A percentile compares a stretch with the other conserved stretches of the same genome.
These are phyloP conservation scores for Neomicropteryx cornuta DNA, from an alignment of 1,140 invertebrate species.

Conservation along the genomic window DNA sequence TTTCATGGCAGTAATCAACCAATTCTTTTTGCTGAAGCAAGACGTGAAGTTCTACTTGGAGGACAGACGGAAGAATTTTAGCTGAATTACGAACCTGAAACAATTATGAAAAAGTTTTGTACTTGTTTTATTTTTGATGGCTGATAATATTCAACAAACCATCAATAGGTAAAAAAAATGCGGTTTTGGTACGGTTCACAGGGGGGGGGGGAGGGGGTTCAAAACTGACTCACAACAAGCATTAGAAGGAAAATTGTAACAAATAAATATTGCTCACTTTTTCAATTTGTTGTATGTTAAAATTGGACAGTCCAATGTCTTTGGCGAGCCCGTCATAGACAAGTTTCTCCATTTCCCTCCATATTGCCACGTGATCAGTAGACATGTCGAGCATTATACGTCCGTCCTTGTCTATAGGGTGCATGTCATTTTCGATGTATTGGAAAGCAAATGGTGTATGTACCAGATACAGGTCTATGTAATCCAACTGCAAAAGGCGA, in stretches of 20 bases:
- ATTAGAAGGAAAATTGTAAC: no score
- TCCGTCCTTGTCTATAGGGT: slow-evolving; percentile 46
- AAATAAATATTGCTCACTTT: no score
- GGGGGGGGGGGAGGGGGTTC: no score
- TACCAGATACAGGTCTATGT: slow-evolving; percentile 60
- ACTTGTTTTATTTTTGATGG: not conserved
- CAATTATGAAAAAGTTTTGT: slow-evolving; percentile 1
- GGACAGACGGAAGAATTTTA: slow-evolving; percentile 38
- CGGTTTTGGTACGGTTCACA: no score
- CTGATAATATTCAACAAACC: no score
- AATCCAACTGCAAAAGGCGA: slow-evolving; percentile 45
- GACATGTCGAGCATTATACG: slow-evolving; percentile 47
- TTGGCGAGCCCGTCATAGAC: slow-evolving; percentile 49
- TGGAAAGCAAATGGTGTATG: slow-evolving; percentile 44
- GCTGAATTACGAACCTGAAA: slow-evolving; percentile 6
- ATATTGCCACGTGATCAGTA: slow-evolving; percentile 57
- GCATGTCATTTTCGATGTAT: slow-evolving; percentile 30
- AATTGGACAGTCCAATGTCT: slow-evolving; percentile 69
- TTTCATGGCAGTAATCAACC: slow-evolving; percentile 53
- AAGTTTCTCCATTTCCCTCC: slow-evolving; percentile 70
- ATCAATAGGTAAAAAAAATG: no score
- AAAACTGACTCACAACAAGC: no score
- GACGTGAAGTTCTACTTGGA: slow-evolving; percentile 70
- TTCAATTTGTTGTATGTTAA: slow-evolving; percentile 56
- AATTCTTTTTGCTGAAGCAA: slow-evolving; percentile 71